phyloP scores from a whole-genome alignment of 1,140 invertebrate genomes.

The Rhynchophorus ferrugineus region DNA sequence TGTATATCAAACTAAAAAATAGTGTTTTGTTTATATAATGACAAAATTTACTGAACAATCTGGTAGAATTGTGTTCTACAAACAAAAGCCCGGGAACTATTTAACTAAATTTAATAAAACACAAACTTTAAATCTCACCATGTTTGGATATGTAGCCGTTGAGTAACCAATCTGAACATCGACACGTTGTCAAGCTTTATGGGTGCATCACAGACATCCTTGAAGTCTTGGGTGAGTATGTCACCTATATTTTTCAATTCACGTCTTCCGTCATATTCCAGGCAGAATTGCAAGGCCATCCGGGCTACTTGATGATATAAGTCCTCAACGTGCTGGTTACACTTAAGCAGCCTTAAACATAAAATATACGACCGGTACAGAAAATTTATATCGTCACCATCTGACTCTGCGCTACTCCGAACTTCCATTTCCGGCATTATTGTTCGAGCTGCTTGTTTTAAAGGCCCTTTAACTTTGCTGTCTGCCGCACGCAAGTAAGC shows the following conservation, averaged over 20 bases:
- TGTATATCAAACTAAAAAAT: neutral
- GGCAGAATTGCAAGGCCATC: conserved; percentile 97
- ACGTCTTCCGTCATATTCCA: conserved; percentile 96
- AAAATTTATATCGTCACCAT: conserved; percentile 97
- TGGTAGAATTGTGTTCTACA: no score
- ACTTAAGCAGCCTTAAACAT: conserved; percentile 91
- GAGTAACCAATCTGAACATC: conserved; percentile 94
- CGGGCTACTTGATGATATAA: conserved; percentile 96
- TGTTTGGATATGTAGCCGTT: conserved; percentile 95
- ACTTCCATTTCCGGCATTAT: conserved; percentile 92
- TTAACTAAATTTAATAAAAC: no score
- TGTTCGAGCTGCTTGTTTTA: conserved; percentile 88
- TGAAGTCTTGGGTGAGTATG: conserved; percentile 88
- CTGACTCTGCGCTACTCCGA: conserved; percentile 84
- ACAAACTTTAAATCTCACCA: no score
- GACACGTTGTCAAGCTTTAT: conserved; percentile 68
- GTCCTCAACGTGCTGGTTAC: conserved; percentile 89
- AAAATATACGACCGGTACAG: conserved; percentile 99
- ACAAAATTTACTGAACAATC: no score
- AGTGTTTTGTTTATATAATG: neutral
- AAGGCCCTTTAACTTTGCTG: conserved; percentile 87
- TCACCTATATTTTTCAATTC: conserved; percentile 98
- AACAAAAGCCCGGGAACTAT: no score
- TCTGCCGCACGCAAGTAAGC: conserved; percentile 92
- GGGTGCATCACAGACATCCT: conserved; percentile 84